phyloP scores from a whole-genome alignment of 2,888 invertebrate species.

The Monopis laevigella region DNA sequence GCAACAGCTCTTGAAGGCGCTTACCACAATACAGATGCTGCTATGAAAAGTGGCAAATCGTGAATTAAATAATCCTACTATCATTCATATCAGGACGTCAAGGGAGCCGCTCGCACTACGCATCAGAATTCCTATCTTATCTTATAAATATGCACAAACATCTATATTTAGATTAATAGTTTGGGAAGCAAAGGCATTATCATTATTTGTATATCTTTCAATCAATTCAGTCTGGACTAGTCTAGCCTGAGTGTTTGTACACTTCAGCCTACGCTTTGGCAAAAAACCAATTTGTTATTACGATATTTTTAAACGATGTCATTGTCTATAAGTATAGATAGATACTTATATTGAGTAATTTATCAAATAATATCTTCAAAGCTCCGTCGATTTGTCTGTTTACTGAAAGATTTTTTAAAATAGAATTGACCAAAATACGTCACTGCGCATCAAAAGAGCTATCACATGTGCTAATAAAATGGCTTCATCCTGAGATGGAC shows the following conservation, averaged over 20 bases:
- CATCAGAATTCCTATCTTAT: conserved; percentile 4
- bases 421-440: no score
- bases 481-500: conserved; percentile 1
- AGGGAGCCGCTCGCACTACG: conserved; percentile 5
- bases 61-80: no score
- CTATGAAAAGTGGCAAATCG: no score
- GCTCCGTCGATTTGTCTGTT: no score
- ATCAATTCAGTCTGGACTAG: background rate
- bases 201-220: conserved; percentile 5
- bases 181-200: conserved; percentile 6
- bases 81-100: conserved; percentile 5
- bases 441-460: no score
- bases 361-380: no score
- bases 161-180: conserved; percentile 9
- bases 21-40: no score
- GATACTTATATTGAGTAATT: no score
- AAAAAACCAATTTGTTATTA: background rate
- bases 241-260: background rate
- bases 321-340: no score
- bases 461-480: no score
- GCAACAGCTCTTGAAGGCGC: no score
- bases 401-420: no score
- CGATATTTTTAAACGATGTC: background rate
- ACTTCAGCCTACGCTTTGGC: background rate
- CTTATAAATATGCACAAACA: conserved; percentile 4